Evolutionary conservation across 2,113 vertebrate species (phyloP).

Genomic region (Numida meleagris): DNA sequence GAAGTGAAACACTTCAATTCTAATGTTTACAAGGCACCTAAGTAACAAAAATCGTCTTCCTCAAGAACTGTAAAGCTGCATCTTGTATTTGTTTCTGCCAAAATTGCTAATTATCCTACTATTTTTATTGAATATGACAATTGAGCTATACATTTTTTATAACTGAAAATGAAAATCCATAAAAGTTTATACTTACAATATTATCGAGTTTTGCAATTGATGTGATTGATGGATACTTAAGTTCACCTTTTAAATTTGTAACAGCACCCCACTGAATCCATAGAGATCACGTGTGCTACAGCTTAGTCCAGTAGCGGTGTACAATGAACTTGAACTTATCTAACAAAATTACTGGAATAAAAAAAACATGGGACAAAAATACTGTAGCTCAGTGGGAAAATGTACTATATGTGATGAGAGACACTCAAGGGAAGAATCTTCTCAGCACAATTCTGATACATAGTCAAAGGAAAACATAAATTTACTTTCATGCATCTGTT

Average conservation of each 20-base stretch:
- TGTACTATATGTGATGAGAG: not conserved
- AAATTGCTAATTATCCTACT: not conserved
- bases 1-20: not conserved
- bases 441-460: not conserved
- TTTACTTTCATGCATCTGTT: not conserved
- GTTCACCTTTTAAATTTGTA: slow-evolving; percentile 14
- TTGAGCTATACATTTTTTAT: not conserved
- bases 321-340: not conserved
- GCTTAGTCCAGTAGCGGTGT: not conserved
- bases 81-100: slow-evolving; percentile 1
- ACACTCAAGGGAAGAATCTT: not conserved
- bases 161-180: not conserved
- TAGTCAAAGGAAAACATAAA: slow-evolving; percentile 33
- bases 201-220: not conserved
- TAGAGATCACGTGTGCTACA: not conserved
- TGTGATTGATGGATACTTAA: not conserved
- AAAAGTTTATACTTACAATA: not conserved
- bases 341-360: not conserved
- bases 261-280: slow-evolving; percentile 1
- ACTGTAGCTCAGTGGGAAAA: slow-evolving; percentile 16
- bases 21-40: not conserved
- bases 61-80: not conserved
- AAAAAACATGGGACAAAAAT: not conserved
- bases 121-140: not conserved
- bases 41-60: not conserved